Percentiles rank a stretch among this genome's conserved stretches.
phyloP scores from a whole-genome alignment of 2,113 vertebrate genomes.

The Chionomys nivalis region DNA sequence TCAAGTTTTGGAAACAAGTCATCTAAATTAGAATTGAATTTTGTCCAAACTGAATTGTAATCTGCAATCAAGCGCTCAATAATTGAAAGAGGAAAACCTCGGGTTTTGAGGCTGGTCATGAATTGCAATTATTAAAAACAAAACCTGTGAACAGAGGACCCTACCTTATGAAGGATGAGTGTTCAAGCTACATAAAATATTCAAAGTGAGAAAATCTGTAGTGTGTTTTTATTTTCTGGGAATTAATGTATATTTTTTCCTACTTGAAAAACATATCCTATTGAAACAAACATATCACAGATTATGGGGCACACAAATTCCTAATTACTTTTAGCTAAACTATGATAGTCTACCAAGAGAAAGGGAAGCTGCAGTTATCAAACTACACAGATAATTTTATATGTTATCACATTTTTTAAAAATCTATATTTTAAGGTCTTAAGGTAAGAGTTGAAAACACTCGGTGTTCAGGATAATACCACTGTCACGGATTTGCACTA shows the following conservation, averaged over 20 bases:
- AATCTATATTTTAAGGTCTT: neutral
- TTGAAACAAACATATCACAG: neutral
- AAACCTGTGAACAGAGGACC: neutral
- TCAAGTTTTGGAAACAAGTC: constrained; percentile 22
- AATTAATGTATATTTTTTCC: neutral
- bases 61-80: neutral
- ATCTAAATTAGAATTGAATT: constrained; percentile 45
- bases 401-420: neutral
- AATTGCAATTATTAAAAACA: constrained; percentile 27
- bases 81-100: neutral
- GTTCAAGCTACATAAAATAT: neutral
- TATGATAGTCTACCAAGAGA: neutral
- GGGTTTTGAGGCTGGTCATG: neutral
- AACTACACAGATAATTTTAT: neutral
- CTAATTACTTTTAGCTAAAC: constrained; percentile 8
- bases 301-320: neutral
- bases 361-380: neutral
- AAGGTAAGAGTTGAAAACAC: neutral
- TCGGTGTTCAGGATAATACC: neutral
- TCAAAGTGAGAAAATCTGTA: neutral
- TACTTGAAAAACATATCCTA: neutral
- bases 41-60: constrained; percentile 17
- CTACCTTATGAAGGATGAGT: neutral
- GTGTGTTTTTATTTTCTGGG: neutral
- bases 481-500: neutral